phyloP scores from a whole-genome alignment of 1,140 invertebrate genomes.

The Drosophila auraria region DNA sequence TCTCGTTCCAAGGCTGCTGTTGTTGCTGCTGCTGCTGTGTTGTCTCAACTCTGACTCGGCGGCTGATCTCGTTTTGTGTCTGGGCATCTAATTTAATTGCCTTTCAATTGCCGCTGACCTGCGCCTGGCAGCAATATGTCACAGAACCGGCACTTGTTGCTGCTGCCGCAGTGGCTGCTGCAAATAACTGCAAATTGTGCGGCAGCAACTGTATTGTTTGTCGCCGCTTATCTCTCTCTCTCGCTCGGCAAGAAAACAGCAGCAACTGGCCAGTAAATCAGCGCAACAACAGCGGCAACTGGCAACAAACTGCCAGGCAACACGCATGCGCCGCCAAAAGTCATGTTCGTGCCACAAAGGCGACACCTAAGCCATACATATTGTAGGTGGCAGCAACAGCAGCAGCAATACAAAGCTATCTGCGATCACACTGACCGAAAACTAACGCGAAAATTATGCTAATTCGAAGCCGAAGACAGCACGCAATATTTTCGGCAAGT shows the following conservation, averaged over 20 bases:
- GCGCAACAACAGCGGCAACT: conserved; percentile 57
- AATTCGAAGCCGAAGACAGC: conserved; percentile 17
- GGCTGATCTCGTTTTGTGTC: conserved; percentile 52
- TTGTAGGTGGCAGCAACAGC: conserved; percentile 74
- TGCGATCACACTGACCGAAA: conserved; percentile 36
- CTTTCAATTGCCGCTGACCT: conserved; percentile 71
- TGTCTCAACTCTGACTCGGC: conserved; percentile 41
- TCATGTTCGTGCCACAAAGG: conserved; percentile 81
- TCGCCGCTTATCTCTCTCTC: conserved; percentile 61
- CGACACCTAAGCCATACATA: conserved; percentile 81
- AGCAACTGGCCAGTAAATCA: conserved; percentile 64
- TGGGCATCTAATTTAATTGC: conserved; percentile 73
- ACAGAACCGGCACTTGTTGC: conserved; percentile 62
- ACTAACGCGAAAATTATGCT: conserved; percentile 44
- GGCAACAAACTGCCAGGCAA: conserved; percentile 80
- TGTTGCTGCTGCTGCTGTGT: neutral
- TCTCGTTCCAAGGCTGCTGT: conserved; percentile 52
- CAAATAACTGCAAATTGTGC: conserved; percentile 82
- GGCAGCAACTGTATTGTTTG: conserved; percentile 77
- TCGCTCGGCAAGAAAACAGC: conserved; percentile 29
- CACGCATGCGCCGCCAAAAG: conserved; percentile 83
- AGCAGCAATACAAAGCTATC: conserved; percentile 40
- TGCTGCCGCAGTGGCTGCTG: conserved; percentile 58
- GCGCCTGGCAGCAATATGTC: conserved; percentile 63
- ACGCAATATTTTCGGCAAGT: conserved; percentile 28